Percentiles rank a stretch among this genome's conserved stretches.
Evolutionary conservation across 2,797 vertebrate genomes (phyloP).

Genomic region (Pogoniulus pusillus): DNA sequence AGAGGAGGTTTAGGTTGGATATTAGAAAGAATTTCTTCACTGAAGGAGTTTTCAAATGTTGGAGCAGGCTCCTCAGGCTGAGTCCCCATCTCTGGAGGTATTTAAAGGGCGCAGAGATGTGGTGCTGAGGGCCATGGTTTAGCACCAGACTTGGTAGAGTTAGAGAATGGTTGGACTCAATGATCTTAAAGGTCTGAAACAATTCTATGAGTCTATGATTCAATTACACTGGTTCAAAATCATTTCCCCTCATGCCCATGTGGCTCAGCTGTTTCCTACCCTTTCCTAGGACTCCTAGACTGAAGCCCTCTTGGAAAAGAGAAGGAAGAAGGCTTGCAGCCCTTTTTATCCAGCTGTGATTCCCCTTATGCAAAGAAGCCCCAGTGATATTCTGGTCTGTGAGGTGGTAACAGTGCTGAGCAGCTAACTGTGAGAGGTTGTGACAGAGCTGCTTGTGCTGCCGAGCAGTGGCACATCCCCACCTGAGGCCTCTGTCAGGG

Average conservation of each 20-base stretch:
- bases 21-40: too few relatives aligned
- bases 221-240: not conserved
- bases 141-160: too few relatives aligned
- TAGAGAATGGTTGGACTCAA: too few relatives aligned
- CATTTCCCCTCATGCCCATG: not conserved
- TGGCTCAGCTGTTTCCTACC: rapidly evolving
- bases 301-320: not conserved
- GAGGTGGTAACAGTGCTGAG: not conserved
- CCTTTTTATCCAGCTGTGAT: not conserved
- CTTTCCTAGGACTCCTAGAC: not conserved
- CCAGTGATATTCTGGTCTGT: not conserved
- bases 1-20: too few relatives aligned
- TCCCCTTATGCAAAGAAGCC: not conserved
- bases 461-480: not conserved
- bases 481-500: not conserved
- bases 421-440: not conserved
- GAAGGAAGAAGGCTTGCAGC: not conserved
- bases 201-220: too few relatives aligned
- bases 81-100: too few relatives aligned
- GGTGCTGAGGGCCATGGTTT: too few relatives aligned
- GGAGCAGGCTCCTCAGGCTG: too few relatives aligned
- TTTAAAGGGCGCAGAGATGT: too few relatives aligned
- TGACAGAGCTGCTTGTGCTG: not conserved
- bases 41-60: too few relatives aligned
- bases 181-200: too few relatives aligned